A percentile compares a stretch with the other conserved stretches of the same genome.
These are phyloP conservation scores for Drosophila sp. DNA, from an alignment of 1,140 invertebrate species.

Conservation along the genomic window DNA sequence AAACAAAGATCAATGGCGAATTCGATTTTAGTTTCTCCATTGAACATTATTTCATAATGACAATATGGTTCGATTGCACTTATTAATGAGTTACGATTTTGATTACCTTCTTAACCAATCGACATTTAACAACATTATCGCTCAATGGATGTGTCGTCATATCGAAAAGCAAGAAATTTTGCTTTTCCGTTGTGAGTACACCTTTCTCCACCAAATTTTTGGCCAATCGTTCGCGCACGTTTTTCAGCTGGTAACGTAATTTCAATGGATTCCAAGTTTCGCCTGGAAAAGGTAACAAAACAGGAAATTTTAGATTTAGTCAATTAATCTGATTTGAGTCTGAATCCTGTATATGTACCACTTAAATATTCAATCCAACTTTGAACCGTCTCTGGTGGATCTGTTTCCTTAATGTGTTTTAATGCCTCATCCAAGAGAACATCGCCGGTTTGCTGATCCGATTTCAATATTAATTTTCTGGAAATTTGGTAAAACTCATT, in stretches of 20 bases:
- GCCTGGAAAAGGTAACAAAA: conserved; percentile 85
- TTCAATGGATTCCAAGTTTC: conserved; percentile 99
- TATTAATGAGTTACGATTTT: too few relatives aligned
- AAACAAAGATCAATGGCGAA: too few relatives aligned
- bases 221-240: conserved; percentile 98
- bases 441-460: conserved; percentile 97
- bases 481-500: conserved; percentile 55
- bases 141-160: conserved; percentile 99
- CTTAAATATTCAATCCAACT: conserved; percentile 99
- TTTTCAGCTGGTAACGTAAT: conserved; percentile 98
- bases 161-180: conserved; percentile 99
- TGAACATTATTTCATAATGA: too few relatives aligned
- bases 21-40: too few relatives aligned
- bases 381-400: conserved; percentile 98
- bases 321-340: conserved; percentile 14
- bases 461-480: conserved; percentile 86
- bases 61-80: too few relatives aligned
- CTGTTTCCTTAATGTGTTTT: conserved; percentile 98
- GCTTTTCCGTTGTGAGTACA: conserved; percentile 99
- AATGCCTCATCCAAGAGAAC: conserved; percentile 98
- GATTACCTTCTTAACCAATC: conserved; percentile 98
- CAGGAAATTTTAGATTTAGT: conserved; percentile 38
- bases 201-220: conserved; percentile 99
- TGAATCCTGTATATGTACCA: conserved; percentile 86
- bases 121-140: conserved; percentile 97